Evolutionary conservation across 2,113 vertebrate genomes (phyloP).

Genomic region (Macquaria ambigua): DNA sequence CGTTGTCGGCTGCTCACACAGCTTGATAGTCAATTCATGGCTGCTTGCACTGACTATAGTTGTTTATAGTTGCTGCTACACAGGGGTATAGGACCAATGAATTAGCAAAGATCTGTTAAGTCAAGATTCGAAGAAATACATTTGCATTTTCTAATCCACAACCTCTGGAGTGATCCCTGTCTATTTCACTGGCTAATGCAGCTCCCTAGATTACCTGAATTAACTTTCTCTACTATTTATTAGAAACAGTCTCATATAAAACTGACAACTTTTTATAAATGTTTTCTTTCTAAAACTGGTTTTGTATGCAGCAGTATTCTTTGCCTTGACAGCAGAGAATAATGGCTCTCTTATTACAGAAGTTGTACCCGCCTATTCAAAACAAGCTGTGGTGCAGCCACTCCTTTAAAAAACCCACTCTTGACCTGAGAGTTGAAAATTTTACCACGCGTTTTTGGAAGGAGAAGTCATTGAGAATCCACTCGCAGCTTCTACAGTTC

Average conservation of each 20-base stretch:
- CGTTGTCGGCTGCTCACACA: not conserved
- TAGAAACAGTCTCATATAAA: not conserved
- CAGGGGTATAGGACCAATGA: not conserved
- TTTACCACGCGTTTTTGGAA: too few species aligned
- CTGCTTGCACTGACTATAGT: not conserved
- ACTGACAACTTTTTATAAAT: not conserved
- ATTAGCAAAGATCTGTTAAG: not conserved
- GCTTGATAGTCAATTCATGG: not conserved
- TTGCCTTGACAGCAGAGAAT: not conserved
- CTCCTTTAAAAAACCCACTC: not conserved
- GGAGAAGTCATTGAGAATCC: too few species aligned
- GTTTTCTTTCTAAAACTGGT: not conserved
- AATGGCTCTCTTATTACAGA: not conserved
- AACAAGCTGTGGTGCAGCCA: not conserved
- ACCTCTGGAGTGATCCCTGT: not conserved
- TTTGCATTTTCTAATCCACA: slow-evolving; percentile 9
- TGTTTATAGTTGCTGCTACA: not conserved
- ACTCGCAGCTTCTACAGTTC: too few species aligned
- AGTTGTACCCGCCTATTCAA: slow-evolving; percentile 1
- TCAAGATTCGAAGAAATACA: not conserved
- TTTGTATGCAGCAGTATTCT: not conserved
- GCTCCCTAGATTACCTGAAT: not conserved
- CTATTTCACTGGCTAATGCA: not conserved
- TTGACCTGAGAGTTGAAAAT: too few species aligned
- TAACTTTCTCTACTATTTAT: not conserved